Evolutionary conservation across 1,140 invertebrate genomes (phyloP), one percentile per base, ranked within the genome.

Genomic region (Drosophila tani): DNA sequence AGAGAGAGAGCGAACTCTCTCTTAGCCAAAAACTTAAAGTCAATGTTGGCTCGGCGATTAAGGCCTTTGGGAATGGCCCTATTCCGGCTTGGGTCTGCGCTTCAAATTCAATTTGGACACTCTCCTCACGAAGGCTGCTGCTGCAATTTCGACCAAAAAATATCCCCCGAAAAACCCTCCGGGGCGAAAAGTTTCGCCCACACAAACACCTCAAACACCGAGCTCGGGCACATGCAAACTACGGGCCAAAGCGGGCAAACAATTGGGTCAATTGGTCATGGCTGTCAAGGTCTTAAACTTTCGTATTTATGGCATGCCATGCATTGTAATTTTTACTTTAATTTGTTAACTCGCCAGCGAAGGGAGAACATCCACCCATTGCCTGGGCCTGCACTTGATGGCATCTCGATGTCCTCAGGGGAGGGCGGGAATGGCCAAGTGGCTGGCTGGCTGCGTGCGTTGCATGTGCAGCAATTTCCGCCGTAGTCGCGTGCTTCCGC

Each of bases 251-350:
- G 45, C 57, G 43, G 57, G 45, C 55, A 51, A 70, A 55, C 84
- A 87, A 83, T 87, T 87, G 84, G 84, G 84, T 87, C 84, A 87
- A 88, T 88, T 87, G 84, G 84, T 87, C 84, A 87, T 64, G 81
- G 84, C 85, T 87, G 77, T 79, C 84, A 88, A 87, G 84, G 85
- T 88, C 84, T 81, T 84, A 84, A 88, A 68, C 66, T 83, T 66
- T 79, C 73, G 81, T 87, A 87, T 87, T 88, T 87, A 87, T 87
- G 81, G 84, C 84, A 80, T 83, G 73, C 58, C 81, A 87, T 83
- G 81, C 81, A 84, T 88, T 81, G 75, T 75, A 88, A 80, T 75
- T 83, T 83, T 81, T 71, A 78, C 81, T 80, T 74, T 84, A 87
- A 87, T 84, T 87, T 87, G 73, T 88, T 81, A 80, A 88, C 74